Conservation (phyloP, 2,797 vertebrate genomes). For the Agapornis canus region DNA sequence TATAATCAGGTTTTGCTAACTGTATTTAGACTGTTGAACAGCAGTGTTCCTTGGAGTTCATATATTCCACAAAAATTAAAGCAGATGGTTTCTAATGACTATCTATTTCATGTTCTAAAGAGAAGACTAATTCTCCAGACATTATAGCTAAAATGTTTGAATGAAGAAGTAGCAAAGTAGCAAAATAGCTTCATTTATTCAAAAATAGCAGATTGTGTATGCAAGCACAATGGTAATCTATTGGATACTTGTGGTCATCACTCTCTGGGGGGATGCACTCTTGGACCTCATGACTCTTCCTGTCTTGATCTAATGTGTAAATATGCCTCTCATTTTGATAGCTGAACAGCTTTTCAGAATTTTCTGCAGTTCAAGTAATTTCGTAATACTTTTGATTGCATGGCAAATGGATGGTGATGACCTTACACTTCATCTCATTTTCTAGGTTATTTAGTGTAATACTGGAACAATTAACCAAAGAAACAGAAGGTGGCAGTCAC, state of each 20-base stretch:
- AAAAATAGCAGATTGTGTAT: background rate
- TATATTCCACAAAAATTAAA: background rate
- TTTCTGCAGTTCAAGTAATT: constrained; percentile 19
- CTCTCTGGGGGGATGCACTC: background rate
- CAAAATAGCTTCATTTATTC: constrained; percentile 15
- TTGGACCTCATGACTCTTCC: background rate
- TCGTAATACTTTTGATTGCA: background rate
- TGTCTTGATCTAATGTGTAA: background rate
- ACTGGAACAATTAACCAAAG: constrained; percentile 98
- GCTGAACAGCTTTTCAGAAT: background rate
- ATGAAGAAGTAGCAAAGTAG: background rate
- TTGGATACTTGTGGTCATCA: background rate
- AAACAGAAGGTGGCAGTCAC: constrained; percentile 82
- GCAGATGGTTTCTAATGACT: constrained; percentile 13
- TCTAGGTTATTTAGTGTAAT: constrained; percentile 97
- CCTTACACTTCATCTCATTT: constrained; percentile 46
- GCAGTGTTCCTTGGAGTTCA: background rate
- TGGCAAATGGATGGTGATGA: constrained; percentile 27
- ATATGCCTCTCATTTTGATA: background rate
- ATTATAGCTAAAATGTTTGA: background rate
- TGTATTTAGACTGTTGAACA: background rate
- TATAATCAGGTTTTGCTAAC: background rate
- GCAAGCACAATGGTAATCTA: background rate
- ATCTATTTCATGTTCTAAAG: background rate
- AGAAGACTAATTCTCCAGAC: background rate